phyloP scores from a whole-genome alignment of 2,113 vertebrate species.

The Scartelaos histophorus region DNA sequence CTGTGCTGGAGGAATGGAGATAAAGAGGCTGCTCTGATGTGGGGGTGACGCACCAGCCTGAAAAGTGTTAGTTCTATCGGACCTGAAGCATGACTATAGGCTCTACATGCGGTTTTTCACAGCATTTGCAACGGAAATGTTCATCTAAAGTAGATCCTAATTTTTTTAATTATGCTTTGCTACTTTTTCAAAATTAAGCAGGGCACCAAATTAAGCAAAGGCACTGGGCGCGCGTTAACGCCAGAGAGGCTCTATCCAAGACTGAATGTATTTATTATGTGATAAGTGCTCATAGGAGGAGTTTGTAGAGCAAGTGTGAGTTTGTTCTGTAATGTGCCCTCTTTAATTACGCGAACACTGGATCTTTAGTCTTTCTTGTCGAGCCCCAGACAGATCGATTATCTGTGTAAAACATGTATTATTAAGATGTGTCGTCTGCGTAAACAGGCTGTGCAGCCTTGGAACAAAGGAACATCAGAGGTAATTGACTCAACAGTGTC shows the following conservation, averaged over 20 bases:
- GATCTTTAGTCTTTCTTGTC: slow-evolving; percentile 66
- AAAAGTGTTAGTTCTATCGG: not conserved
- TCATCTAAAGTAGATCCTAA: not conserved
- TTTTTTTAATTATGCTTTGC: not conserved
- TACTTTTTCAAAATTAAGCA: not conserved
- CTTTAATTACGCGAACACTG: slow-evolving; percentile 40
- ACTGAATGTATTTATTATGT: not conserved
- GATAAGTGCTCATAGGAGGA: not conserved
- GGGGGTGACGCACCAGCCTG: slow-evolving; percentile 1
- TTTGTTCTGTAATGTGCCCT: slow-evolving; percentile 34
- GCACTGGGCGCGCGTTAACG: not conserved
- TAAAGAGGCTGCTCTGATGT: slow-evolving; percentile 37
- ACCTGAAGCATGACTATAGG: not conserved
- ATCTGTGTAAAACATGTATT: slow-evolving; percentile 70
- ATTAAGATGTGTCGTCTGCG: slow-evolving; percentile 67
- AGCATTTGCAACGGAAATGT: not conserved
- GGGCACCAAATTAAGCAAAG: not conserved
- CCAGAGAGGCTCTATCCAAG: not conserved
- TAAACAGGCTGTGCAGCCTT: slow-evolving; percentile 55
- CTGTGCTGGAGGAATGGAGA: slow-evolving; percentile 10
- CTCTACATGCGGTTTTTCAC: not conserved
- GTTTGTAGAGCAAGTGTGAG: not conserved
- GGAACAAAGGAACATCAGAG: slow-evolving; percentile 54
- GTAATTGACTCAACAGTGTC: slow-evolving; percentile 55
- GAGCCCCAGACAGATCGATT: slow-evolving; percentile 71